phyloP scores from a whole-genome alignment of 2,797 vertebrate genomes.

The Rhinichthys osculus region DNA sequence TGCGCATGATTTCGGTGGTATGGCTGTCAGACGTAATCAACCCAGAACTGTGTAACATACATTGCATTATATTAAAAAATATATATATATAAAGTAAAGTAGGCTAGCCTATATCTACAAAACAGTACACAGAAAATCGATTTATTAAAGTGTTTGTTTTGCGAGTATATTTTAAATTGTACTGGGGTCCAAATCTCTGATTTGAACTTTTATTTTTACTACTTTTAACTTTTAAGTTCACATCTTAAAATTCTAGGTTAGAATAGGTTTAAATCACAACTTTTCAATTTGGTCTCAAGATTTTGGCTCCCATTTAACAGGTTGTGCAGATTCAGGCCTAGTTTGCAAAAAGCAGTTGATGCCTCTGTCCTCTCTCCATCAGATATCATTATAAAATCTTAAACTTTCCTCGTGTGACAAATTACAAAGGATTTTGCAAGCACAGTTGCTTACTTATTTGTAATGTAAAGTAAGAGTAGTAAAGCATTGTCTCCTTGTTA shows the following conservation, averaged over 20 bases:
- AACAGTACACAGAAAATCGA: not conserved
- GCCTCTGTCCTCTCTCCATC: not conserved
- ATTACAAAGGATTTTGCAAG: not conserved
- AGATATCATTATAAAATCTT: not conserved
- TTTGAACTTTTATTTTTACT: not conserved
- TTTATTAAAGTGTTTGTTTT: not conserved
- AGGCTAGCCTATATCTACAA: too few species aligned
- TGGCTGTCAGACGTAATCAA: not conserved
- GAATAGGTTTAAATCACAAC: too few species aligned
- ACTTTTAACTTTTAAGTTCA: not conserved
- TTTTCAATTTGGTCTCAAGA: too few species aligned
- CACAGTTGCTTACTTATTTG: not conserved
- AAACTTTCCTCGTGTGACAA: not conserved
- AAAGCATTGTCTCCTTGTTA: not conserved
- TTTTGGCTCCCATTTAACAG: not conserved
- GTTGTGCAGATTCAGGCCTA: not conserved
- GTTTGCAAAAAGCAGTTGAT: not conserved
- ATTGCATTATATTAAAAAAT: not conserved
- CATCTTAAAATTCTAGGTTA: not conserved
- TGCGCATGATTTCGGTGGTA: not conserved
- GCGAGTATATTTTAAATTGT: not conserved
- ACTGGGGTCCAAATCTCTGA: not conserved
- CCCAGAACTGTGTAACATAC: not conserved
- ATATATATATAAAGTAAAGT: too few species aligned
- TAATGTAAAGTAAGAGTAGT: not conserved